These are phyloP conservation scores for Athene cunicularia DNA, from an alignment of 2,113 vertebrate species.

Conservation along the genomic window DNA sequence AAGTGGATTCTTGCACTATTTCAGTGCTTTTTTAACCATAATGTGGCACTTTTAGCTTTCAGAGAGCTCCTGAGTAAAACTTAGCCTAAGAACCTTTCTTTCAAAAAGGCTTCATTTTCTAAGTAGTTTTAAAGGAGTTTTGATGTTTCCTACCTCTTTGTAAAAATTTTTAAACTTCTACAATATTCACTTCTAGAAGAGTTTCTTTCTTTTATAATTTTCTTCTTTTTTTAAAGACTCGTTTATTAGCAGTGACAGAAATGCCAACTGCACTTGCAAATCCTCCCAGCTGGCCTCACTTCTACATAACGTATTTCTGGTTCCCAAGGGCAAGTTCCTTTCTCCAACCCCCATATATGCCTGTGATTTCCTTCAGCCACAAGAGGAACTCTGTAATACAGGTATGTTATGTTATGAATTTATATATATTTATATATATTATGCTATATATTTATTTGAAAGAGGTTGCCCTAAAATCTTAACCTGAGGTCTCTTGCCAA, in stretches of 20 bases:
- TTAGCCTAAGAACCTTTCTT: background rate
- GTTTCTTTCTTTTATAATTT: background rate
- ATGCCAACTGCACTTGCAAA: accelerated
- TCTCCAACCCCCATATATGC: background rate
- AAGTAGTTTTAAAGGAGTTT: background rate
- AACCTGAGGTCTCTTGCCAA: background rate
- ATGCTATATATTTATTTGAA: background rate
- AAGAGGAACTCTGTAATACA: background rate
- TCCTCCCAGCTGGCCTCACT: background rate
- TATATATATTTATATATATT: background rate
- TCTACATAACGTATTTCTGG: background rate
- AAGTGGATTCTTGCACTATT: background rate
- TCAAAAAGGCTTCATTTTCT: background rate
- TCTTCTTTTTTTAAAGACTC: background rate
- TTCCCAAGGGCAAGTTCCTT: background rate
- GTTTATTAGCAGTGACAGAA: background rate
- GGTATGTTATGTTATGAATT: accelerated
- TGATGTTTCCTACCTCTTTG: background rate
- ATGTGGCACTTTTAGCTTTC: background rate
- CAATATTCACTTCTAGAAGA: background rate
- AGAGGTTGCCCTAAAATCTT: background rate
- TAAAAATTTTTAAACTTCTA: background rate
- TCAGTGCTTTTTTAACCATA: background rate
- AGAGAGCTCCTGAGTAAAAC: background rate
- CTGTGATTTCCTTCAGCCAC: background rate